phyloP scores from a whole-genome alignment of 2,888 invertebrate species.

The Eudasyphora cyanicolor region DNA sequence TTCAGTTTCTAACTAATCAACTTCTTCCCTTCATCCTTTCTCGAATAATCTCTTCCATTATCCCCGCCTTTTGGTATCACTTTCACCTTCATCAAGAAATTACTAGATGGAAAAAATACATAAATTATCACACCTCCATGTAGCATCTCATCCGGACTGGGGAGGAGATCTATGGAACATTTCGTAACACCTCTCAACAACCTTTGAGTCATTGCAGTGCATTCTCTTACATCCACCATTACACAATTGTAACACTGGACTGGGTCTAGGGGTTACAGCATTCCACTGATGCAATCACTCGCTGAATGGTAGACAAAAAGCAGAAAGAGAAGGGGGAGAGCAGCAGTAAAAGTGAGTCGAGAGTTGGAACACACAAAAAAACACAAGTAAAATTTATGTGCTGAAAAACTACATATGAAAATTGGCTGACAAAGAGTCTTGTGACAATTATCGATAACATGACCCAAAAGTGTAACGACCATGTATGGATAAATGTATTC shows the following conservation, averaged over 20 bases:
- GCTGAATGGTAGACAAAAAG: not conserved
- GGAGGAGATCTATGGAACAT: too few relatives aligned
- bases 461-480: conserved; percentile 56
- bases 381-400: conserved; percentile 56
- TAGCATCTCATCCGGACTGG: too few relatives aligned
- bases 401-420: conserved; percentile 58
- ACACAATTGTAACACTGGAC: not conserved
- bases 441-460: conserved; percentile 64
- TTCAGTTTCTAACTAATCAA: not conserved
- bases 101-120: not conserved
- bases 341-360: not conserved
- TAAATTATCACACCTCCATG: conserved; percentile 14
- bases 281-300: conserved; percentile 3
- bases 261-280: not conserved
- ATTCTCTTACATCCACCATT: not conserved
- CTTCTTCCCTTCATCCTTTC: too few relatives aligned
- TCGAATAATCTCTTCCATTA: too few relatives aligned
- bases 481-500: not conserved
- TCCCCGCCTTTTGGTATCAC: not conserved
- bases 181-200: not conserved
- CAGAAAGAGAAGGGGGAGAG: not conserved
- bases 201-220: not conserved
- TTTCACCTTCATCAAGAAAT: not conserved
- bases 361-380: not conserved
- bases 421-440: conserved; percentile 64